Evolutionary conservation across 2,888 invertebrate species (phyloP).

Genomic region (Lacanobia oleracea): DNA sequence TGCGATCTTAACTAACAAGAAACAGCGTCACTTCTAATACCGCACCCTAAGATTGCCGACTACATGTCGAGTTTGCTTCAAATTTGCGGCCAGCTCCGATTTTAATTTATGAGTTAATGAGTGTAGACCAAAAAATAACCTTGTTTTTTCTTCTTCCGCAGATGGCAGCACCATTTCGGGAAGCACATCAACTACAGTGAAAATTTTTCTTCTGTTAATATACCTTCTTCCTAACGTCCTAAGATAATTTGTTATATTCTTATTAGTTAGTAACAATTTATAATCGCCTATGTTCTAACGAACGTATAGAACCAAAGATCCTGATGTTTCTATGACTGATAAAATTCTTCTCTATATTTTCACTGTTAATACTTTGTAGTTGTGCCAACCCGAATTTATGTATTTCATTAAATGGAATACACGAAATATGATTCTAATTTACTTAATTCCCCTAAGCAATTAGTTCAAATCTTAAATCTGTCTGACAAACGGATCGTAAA

Average conservation of each 20-base stretch:
- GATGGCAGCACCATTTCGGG: constrained; percentile 58
- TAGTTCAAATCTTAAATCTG: constrained; percentile 46
- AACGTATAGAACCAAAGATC: constrained; percentile 65
- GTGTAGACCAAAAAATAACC: constrained; percentile 15
- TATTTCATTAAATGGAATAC: constrained; percentile 88
- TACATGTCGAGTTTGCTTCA: too few species aligned
- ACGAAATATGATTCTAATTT: constrained; percentile 67
- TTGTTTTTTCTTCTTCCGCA: constrained; percentile 65
- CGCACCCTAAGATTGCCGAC: too few species aligned
- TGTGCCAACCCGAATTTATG: constrained; percentile 90
- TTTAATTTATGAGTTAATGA: neutral
- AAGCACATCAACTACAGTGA: constrained; percentile 54
- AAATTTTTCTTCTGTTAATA: constrained; percentile 63
- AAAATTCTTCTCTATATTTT: constrained; percentile 81
- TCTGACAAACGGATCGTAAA: constrained; percentile 40
- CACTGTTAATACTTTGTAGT: constrained; percentile 86
- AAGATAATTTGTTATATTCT: constrained; percentile 70
- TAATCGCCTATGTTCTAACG: constrained; percentile 66
- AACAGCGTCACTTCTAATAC: too few species aligned
- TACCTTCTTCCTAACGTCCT: constrained; percentile 67
- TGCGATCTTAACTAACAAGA: too few species aligned
- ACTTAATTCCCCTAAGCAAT: constrained; percentile 55
- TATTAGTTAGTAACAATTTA: constrained; percentile 67
- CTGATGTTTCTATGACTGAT: constrained; percentile 80
- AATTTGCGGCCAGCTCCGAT: too few species aligned